Evolutionary conservation across 2,797 vertebrate species (phyloP), one percentile per base, ranked within the genome.

Genomic region (Poeciliopsis presidionis): DNA sequence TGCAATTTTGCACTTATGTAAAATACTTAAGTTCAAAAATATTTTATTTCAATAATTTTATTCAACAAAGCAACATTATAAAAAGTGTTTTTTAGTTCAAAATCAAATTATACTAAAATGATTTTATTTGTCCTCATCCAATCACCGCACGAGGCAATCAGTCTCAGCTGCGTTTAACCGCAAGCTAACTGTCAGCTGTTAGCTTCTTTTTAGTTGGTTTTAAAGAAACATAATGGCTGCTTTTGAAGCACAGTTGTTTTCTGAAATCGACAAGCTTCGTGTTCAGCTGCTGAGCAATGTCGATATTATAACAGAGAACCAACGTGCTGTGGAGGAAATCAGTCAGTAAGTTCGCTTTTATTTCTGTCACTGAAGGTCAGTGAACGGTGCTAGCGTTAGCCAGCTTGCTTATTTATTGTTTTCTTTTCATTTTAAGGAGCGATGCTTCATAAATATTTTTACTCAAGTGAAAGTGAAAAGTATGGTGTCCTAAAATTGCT

Each of bases 241-340:
- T 25, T 8, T 0, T 20, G 36, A 0, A 6, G 47, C 41, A 0
- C 73, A 88, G 0, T 4, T 81, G 5, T 93, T 92, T 79, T 45
- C 28, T 28, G 84, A 93, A 85, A 43, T 94, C 43, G 91, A 93
- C 14, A 83, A 86, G 51, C 84, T 94, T 18, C 88, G 86, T 18
- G 46, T 1, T 36, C 63, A 89, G 13, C 43, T 92, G 49, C 41
- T 91, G n/a, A 74, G 20, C 33, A 75, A 45, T 7, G 59, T 49
- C 0, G 67, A 84, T 0, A 14, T 33, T 4, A 25, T 2, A 47
- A 7, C 78, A 14, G 75, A 78, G 30, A 1, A 22, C 11, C 85
- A 45, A 28, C 67, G 7, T 0, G 41, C 1, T 5, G 85, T 79
- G 16, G 86, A 77, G 16, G 90, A 89, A 80, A 63, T 77, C 18